Base-by-base conservation (phyloP, 2,888 invertebrate species). In the Himalopsyche tibetana region DNA sequence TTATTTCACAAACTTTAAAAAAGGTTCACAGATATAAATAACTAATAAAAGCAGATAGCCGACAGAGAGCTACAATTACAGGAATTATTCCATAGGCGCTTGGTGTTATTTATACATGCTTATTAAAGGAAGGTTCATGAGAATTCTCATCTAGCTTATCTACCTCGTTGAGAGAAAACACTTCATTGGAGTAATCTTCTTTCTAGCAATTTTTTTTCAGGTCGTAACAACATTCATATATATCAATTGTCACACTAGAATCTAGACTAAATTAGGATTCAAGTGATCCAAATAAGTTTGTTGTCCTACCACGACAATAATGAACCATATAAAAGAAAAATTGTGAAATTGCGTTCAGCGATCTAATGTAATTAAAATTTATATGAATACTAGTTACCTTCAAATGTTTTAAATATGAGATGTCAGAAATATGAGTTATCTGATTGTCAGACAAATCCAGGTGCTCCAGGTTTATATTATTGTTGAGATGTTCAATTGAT, bases 401-500 rank as follows among this genome's bases (percentile, higher is more conserved):
- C 83, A 98, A 94, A 90, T 94, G 95, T 90, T 95, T 95, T 89
- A 98, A 92, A 91, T 95, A 96, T 38, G 97, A 97, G 89, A 98
- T 94, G 92, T 98, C 98, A 89, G 96, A 95, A 88, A 98, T 94
- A 90, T 95, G 95, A 84, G 96, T 95, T 90, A 98, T 97, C 91
- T 95, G 96, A 91, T 98, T 98, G 91, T 97, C 97, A 5, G 98
- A 97, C 89, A 98, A 92, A 93, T 98, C 98, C 89, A 98, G 92
- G 91, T 96, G 95, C 91, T 97, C 97, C 91, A 98, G 92, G 90
- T 96, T 95, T 80, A 95, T 93, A 91, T 97, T 98, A 89, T 96
- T 95, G 90, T 96, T 96, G 89, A 98, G 93, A 92, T 97, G 97
- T 90, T 98, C 98, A 90, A 98, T 97, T n/a, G 96, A 95, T 94